Percentiles rank a stretch among this genome's conserved stretches.
These are phyloP conservation scores for Linurgus olivaceus DNA, from an alignment of 2,797 vertebrate genomes.

Conservation along the genomic window DNA sequence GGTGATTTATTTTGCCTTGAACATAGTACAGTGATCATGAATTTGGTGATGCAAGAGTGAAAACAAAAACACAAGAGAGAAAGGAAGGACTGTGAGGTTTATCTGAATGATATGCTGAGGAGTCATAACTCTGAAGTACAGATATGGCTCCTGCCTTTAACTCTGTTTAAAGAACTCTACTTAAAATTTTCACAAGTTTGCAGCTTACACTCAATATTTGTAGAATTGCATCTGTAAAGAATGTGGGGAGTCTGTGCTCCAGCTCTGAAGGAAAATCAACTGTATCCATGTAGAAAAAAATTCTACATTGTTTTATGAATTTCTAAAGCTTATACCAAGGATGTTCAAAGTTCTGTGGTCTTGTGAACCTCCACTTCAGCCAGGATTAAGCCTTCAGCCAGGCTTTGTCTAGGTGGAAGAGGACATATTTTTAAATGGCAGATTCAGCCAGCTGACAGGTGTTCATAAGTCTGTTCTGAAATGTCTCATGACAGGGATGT, in stretches of 20 bases:
- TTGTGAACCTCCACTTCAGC: not conserved
- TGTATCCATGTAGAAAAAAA: not conserved
- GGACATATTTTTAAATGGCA: not conserved
- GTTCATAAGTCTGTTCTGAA: not conserved
- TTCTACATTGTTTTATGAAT: not conserved
- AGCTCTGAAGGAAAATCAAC: not conserved
- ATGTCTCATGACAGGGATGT: not conserved
- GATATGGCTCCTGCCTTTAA: not conserved
- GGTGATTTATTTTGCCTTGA: not conserved
- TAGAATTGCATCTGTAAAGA: not conserved
- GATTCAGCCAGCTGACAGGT: not conserved
- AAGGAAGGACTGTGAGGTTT: not conserved
- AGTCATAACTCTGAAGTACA: not conserved
- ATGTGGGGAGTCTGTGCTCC: not conserved
- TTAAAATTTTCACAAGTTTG: not conserved
- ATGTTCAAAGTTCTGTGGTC: not conserved
- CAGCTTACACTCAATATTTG: rapidly evolving
- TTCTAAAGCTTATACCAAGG: not conserved
- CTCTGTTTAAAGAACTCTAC: not conserved
- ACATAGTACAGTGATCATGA: not conserved
- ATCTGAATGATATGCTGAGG: not conserved
- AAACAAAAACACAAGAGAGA: not conserved
- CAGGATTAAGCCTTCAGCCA: not conserved
- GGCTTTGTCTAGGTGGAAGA: not conserved
- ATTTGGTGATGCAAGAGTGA: not conserved